Conservation (phyloP, 2,888 invertebrate genomes). For the Acrocyrtus sp. region DNA sequence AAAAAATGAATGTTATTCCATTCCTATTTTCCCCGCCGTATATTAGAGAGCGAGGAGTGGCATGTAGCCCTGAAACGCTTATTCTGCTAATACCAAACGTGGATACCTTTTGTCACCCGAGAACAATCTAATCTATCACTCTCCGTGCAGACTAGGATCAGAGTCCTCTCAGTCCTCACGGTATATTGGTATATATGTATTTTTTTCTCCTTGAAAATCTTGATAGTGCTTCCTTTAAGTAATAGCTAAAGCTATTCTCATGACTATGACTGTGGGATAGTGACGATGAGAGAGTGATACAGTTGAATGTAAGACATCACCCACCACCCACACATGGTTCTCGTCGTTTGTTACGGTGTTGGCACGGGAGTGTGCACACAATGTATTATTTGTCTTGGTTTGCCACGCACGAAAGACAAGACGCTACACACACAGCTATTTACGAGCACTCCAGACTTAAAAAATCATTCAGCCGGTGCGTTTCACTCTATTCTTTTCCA, state of each 20-base stretch:
- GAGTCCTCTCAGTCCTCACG: too few relatives aligned
- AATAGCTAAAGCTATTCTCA: too few relatives aligned
- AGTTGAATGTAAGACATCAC: too few relatives aligned
- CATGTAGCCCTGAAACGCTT: too few relatives aligned
- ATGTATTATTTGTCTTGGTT: slow-evolving; percentile 41
- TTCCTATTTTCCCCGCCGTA: neutral
- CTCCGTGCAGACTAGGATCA: too few relatives aligned
- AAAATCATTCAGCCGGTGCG: slow-evolving; percentile 4
- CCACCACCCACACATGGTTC: neutral
- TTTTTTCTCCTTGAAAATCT: too few relatives aligned
- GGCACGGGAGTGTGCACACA: slow-evolving; percentile 16
- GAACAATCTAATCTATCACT: slow-evolving; percentile 45
- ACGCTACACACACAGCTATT: slow-evolving; percentile 30
- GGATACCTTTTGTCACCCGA: slow-evolving; percentile 43
- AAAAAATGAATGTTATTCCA: slow-evolving; percentile 11
- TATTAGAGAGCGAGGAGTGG: neutral
- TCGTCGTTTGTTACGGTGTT: neutral
- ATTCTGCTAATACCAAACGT: slow-evolving; percentile 17
- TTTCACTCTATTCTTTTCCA: neutral
- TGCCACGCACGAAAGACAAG: slow-evolving; percentile 38
- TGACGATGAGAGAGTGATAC: too few relatives aligned
- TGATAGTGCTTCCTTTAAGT: too few relatives aligned
- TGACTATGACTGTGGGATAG: too few relatives aligned
- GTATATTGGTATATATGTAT: too few relatives aligned
- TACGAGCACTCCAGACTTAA: slow-evolving; percentile 26